Conservation (phyloP, 2,888 invertebrate genomes). For the Spodoptera exigua region DNA sequence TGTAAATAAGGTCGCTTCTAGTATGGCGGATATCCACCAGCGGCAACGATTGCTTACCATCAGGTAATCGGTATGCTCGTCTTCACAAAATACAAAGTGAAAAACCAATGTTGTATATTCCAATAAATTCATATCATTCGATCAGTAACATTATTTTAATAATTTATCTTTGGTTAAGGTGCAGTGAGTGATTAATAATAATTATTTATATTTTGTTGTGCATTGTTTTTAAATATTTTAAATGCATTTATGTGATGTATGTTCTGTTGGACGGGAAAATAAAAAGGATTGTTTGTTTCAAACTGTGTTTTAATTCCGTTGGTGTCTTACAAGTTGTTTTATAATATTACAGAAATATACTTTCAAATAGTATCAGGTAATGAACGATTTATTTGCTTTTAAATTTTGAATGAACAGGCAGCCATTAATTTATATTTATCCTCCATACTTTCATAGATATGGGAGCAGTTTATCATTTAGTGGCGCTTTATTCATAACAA, state of each 20-base stretch:
- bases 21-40: too few relatives aligned
- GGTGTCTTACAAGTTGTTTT: too few relatives aligned
- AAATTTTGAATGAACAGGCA: too few relatives aligned
- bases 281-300: slow-evolving; percentile 69
- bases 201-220: slow-evolving; percentile 64
- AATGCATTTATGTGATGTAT: slow-evolving; percentile 70
- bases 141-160: slow-evolving; percentile 11
- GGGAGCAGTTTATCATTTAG: slow-evolving; percentile 37
- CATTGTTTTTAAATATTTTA: slow-evolving; percentile 56
- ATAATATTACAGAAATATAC: too few relatives aligned
- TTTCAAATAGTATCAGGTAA: too few relatives aligned
- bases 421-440: too few relatives aligned
- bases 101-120: slow-evolving; percentile 8
- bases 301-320: slow-evolving; percentile 43
- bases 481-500: slow-evolving; percentile 64
- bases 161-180: slow-evolving; percentile 48
- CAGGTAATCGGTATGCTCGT: too few relatives aligned
- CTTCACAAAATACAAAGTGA: neutral
- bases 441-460: slow-evolving; percentile 5
- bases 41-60: too few relatives aligned
- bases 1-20: too few relatives aligned
- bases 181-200: slow-evolving; percentile 43
- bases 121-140: slow-evolving; percentile 26
- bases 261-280: slow-evolving; percentile 63
- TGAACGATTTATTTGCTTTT: too few relatives aligned